Percentiles rank a stretch among this genome's conserved stretches.
Evolutionary conservation across 2,797 vertebrate genomes (phyloP).

Genomic region (Falco rusticolus): DNA sequence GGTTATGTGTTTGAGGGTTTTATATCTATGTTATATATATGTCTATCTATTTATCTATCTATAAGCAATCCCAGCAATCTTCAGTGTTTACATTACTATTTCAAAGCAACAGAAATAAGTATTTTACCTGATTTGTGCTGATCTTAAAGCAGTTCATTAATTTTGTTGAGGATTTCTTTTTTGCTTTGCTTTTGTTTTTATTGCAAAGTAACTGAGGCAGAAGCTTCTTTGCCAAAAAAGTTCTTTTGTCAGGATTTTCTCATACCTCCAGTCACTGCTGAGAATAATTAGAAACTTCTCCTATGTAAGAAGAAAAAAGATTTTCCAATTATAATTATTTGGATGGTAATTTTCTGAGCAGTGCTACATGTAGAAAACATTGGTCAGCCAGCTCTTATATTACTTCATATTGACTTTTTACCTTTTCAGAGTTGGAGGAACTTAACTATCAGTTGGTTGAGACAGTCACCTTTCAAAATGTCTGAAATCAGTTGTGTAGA

Average conservation of each 20-base stretch:
- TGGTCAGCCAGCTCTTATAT: background rate
- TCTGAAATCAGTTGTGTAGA: conserved; percentile 1
- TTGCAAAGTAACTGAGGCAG: background rate
- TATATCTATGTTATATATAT: background rate
- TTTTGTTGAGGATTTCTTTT: background rate
- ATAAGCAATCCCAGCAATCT: background rate
- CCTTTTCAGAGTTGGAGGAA: background rate
- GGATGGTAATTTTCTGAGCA: background rate
- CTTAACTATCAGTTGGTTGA: background rate
- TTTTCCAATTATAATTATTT: background rate
- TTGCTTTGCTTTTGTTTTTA: background rate
- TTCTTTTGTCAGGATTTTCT: background rate
- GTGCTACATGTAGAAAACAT: background rate
- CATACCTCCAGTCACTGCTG: background rate
- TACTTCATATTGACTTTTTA: background rate
- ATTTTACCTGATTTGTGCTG: background rate
- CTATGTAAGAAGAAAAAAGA: background rate
- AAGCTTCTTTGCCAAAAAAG: background rate
- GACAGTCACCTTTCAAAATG: background rate
- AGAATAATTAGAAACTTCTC: background rate
- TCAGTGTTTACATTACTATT: background rate
- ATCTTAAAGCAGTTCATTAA: background rate
- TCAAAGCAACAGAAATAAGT: background rate
- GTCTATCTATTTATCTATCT: background rate
- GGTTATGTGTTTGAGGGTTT: background rate